Evolutionary conservation across 2,797 vertebrate species (phyloP).

Genomic region (Sparidentex hasta): DNA sequence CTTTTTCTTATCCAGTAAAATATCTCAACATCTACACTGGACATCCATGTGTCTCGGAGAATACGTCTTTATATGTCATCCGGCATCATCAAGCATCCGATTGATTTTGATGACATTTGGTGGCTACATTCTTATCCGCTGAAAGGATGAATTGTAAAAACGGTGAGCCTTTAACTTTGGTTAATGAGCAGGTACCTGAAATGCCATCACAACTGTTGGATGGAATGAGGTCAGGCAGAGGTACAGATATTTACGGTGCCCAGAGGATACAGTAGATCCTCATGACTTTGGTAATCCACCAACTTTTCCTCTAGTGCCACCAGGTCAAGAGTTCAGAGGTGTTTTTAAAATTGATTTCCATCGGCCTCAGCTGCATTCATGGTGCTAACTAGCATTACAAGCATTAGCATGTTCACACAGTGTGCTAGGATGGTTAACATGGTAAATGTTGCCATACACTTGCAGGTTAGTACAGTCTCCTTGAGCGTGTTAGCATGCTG

Average conservation of each 20-base stretch:
- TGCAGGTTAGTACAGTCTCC: neutral
- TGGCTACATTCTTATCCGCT: neutral
- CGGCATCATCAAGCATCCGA: neutral
- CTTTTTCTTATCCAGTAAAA: neutral
- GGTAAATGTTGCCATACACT: neutral
- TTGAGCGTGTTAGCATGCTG: neutral
- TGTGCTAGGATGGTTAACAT: too few relatives aligned
- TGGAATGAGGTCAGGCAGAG: neutral
- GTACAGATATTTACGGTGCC: neutral
- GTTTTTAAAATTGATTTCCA: neutral
- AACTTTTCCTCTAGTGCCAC: neutral
- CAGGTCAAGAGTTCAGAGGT: neutral
- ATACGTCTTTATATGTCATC: neutral
- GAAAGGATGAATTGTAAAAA: slow-evolving; percentile 2
- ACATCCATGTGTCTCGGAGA: neutral
- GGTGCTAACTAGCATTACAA: neutral
- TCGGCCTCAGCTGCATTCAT: neutral
- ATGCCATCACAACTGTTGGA: neutral
- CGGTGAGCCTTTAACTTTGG: neutral
- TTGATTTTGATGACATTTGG: neutral
- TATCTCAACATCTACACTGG: neutral
- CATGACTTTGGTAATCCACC: neutral
- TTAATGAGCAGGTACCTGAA: neutral
- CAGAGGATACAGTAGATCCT: neutral
- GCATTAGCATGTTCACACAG: neutral